A percentile compares a stretch with the other conserved stretches of the same genome.
Evolutionary conservation across 2,113 vertebrate genomes (phyloP).

Genomic region (Amblyornis subalaris): DNA sequence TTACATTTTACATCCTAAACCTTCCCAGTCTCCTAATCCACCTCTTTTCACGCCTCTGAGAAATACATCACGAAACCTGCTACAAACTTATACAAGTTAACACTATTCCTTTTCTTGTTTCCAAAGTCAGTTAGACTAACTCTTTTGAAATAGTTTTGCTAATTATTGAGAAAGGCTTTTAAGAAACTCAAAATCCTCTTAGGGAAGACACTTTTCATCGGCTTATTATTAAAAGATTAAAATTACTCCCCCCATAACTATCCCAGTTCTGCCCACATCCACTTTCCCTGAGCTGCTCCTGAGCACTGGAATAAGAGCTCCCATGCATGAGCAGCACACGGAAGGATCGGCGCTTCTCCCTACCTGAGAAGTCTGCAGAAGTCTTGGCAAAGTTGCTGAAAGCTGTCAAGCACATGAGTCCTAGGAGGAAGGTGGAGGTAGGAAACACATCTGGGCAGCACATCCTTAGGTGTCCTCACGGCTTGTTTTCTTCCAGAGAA

Average conservation of each 20-base stretch:
- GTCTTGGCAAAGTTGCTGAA: constrained; percentile 72
- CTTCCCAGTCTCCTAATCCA: background rate
- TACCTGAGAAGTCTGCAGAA: constrained; percentile 85
- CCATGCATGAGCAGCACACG: background rate
- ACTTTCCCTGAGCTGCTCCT: background rate
- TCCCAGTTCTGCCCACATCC: background rate
- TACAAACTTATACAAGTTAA: background rate
- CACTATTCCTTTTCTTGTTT: background rate
- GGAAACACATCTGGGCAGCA: constrained; percentile 74
- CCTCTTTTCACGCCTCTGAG: background rate
- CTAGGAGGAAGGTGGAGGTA: constrained; percentile 72
- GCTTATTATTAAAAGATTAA: background rate
- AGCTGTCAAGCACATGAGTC: constrained; percentile 75
- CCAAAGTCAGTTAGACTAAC: background rate
- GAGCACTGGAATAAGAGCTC: background rate
- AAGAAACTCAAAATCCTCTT: background rate
- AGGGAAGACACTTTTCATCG: fast-evolving
- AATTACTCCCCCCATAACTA: background rate
- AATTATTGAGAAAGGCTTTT: background rate
- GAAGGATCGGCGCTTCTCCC: background rate
- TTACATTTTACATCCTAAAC: background rate
- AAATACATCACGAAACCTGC: background rate
- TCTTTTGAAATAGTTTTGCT: background rate
- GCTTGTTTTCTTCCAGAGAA: background rate
- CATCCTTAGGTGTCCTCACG: constrained; percentile 79